phyloP scores from a whole-genome alignment of 1,140 invertebrate genomes.

The Lepidurus arcticus region DNA sequence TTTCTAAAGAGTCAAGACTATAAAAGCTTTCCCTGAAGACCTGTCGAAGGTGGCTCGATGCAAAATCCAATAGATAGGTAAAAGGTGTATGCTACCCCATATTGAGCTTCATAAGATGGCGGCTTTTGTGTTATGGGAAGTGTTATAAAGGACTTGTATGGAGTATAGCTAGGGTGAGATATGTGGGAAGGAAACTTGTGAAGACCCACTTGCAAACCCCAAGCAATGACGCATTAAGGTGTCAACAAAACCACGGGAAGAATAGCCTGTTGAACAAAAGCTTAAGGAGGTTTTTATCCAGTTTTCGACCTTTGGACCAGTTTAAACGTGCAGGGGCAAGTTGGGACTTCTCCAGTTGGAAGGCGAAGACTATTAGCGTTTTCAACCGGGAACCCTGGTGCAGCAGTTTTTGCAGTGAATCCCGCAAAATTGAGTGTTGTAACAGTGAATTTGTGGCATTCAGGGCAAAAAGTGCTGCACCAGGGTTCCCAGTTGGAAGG shows the following conservation, averaged over 20 bases:
- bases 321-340: too few species aligned
- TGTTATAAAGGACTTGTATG: constrained; percentile 7
- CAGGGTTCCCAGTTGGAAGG: too few species aligned
- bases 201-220: constrained; percentile 13
- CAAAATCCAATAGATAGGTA: not conserved
- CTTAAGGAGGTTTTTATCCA: not conserved
- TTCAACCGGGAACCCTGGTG: not conserved
- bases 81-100: not conserved
- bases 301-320: not conserved
- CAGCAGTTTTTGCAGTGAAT: too few species aligned
- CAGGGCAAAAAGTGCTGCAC: too few species aligned
- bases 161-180: not conserved
- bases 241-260: not conserved
- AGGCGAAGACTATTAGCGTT: not conserved
- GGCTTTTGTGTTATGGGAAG: not conserved
- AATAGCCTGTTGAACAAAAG: not conserved
- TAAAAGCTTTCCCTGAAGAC: not conserved
- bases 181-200: not conserved
- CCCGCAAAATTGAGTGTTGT: too few species aligned
- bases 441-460: too few species aligned
- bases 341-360: too few species aligned
- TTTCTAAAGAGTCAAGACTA: constrained; percentile 2
- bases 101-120: not conserved
- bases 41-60: not conserved
- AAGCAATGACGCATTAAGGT: constrained; percentile 6